These are phyloP conservation scores for Halictus rubicundus DNA, from an alignment of 1,140 invertebrate genomes.

Conservation along the genomic window DNA sequence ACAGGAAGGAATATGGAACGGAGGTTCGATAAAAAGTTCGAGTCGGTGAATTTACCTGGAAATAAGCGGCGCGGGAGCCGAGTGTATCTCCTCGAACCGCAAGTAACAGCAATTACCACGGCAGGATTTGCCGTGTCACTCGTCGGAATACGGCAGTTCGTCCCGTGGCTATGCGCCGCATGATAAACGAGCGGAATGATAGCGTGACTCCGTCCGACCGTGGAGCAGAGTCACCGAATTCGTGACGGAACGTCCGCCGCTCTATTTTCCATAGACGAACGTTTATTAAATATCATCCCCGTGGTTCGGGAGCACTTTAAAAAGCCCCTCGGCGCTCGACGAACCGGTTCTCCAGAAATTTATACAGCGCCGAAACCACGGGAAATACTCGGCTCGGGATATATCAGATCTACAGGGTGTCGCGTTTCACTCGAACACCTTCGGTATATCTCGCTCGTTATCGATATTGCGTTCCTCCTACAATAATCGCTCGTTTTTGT, in stretches of 20 bases:
- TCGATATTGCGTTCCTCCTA: no score
- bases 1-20: background rate
- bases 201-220: slow-evolving; percentile 35
- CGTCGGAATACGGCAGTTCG: background rate
- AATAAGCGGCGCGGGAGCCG: background rate
- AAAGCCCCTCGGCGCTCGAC: background rate
- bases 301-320: background rate
- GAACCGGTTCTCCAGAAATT: background rate
- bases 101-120: slow-evolving; percentile 36
- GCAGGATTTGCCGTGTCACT: slow-evolving; percentile 31
- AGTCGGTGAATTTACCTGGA: slow-evolving; percentile 11
- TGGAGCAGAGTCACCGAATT: slow-evolving; percentile 6
- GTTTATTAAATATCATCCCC: slow-evolving; percentile 4
- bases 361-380: background rate
- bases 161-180: slow-evolving; percentile 3
- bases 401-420: no score
- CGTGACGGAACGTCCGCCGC: background rate
- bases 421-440: no score
- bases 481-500: no score
- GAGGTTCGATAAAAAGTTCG: background rate
- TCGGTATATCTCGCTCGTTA: no score
- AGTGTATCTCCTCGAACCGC: background rate
- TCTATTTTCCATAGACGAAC: slow-evolving; percentile 22
- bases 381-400: background rate
- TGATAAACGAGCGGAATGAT: slow-evolving; percentile 41